These are phyloP conservation scores for Sebastes aleutianus DNA, from an alignment of 2,797 vertebrate species.

Conservation along the genomic window DNA sequence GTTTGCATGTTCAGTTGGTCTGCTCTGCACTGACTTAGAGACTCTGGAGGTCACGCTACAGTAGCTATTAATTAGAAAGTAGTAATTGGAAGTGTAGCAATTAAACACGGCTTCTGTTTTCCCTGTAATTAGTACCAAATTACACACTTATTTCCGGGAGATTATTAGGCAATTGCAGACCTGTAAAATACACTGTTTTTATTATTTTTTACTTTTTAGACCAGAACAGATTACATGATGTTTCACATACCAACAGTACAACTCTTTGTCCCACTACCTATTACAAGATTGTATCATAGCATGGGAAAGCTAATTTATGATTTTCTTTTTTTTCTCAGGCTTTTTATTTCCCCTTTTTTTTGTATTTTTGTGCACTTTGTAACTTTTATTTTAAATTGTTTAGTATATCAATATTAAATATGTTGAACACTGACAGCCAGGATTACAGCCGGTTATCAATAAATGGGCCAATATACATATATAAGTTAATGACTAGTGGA, in stretches of 20 bases:
- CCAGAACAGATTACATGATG: background rate
- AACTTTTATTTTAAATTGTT: constrained; percentile 48
- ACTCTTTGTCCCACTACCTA: constrained; percentile 37
- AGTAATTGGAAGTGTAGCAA: background rate
- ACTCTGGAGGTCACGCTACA: background rate
- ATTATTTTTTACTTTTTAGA: background rate
- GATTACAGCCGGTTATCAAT: constrained; percentile 45
- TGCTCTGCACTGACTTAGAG: background rate
- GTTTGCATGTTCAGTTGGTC: background rate
- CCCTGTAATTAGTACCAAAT: constrained; percentile 5
- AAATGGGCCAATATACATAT: constrained; percentile 54
- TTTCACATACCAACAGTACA: constrained; percentile 24
- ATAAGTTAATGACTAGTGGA: constrained; percentile 50
- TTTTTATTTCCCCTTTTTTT: constrained; percentile 52
- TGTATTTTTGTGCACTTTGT: constrained; percentile 74
- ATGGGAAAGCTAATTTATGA: constrained; percentile 51
- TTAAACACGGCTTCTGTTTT: background rate
- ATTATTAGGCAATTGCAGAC: background rate
- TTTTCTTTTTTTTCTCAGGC: constrained; percentile 53
- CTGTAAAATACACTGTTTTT: background rate
- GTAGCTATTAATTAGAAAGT: background rate
- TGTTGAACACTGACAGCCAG: constrained; percentile 62
- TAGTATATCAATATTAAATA: constrained; percentile 36
- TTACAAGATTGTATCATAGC: constrained; percentile 63
- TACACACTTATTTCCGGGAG: background rate